Base-by-base conservation (phyloP, 2,797 vertebrate species). In the Oophaga sylvatica region DNA sequence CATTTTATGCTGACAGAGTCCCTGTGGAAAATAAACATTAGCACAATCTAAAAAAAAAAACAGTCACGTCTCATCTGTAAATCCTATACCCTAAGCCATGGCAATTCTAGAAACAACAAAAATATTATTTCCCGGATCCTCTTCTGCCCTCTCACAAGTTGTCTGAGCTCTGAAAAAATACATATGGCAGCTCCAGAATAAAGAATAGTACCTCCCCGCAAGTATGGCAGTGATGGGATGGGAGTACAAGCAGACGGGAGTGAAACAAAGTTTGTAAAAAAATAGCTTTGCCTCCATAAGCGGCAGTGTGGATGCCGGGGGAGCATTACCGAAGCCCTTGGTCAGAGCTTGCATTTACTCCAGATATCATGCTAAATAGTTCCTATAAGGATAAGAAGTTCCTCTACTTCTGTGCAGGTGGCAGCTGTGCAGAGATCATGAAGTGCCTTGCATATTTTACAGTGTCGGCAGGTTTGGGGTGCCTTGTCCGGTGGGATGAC, bases 221-320 rank as follows among this genome's bases (percentile, higher is more conserved):
- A 83, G 26, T 71, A 31, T 83, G 81, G 81, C 81, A 83, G 81
- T 83, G 81, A 83, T 71, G 67, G 53, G 81, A 31, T 70, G 81
- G 26, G 45, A 70, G 17, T 57, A 71, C 48, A 83, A 59, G 80
- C 63, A 68, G 63, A 31, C 26, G 26, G 26, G 29, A 73, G 67
- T 57, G 75, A 45, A 71, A 53, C 16, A n/a, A 83, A 57, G 26
- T 82, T 45, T 29, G 26, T 75, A 26, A 73, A 84, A 81, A 70
- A 75, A 84, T 48, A 59, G 59, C 35, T 73, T 63, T 84, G 29
- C 31, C 82, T 45, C 70, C 57, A 75, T 59, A 73, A 59, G 22
- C 15, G 31, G 82, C 56, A 60, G 81, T 16, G 59, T 83, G 19
- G 62, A 48, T 57, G 7, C 20, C n/a, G 56, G 45, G 26, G 57